Percentiles rank a stretch among this genome's conserved stretches.
Conservation (phyloP, 2,797 vertebrate genomes). For the Propithecus deckenii region DNA sequence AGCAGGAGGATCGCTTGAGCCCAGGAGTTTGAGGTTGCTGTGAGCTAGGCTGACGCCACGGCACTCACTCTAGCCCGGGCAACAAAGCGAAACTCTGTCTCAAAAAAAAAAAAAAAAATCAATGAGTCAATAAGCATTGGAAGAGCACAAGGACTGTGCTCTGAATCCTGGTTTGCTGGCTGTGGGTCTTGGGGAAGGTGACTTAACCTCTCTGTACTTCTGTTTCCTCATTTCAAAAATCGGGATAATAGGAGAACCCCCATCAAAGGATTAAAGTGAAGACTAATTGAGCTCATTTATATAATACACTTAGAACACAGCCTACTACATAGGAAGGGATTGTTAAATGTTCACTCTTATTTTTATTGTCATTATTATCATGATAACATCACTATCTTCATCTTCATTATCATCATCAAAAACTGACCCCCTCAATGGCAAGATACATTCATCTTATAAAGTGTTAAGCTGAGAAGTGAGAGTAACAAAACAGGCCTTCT, state of each 20-base stretch:
- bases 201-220: background rate
- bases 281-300: background rate
- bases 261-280: background rate
- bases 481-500: background rate
- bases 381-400: background rate
- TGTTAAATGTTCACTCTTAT: background rate
- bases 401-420: background rate
- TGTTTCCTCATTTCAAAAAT: background rate
- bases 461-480: background rate
- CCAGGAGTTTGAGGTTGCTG: too few relatives aligned
- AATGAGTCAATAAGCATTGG: background rate
- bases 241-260: background rate
- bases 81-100: too few relatives aligned
- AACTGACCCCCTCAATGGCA: background rate
- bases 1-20: too few relatives aligned
- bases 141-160: background rate
- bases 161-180: background rate
- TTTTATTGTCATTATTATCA: constrained; percentile 9
- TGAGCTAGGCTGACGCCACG: too few relatives aligned
- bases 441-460: background rate
- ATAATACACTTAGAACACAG: background rate
- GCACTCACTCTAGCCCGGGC: too few relatives aligned
- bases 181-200: background rate
- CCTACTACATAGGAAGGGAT: background rate
- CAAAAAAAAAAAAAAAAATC: background rate